A percentile compares a stretch with the other conserved stretches of the same genome.
Evolutionary conservation across 1,140 invertebrate genomes (phyloP).

Genomic region (Papilio glaucus): DNA sequence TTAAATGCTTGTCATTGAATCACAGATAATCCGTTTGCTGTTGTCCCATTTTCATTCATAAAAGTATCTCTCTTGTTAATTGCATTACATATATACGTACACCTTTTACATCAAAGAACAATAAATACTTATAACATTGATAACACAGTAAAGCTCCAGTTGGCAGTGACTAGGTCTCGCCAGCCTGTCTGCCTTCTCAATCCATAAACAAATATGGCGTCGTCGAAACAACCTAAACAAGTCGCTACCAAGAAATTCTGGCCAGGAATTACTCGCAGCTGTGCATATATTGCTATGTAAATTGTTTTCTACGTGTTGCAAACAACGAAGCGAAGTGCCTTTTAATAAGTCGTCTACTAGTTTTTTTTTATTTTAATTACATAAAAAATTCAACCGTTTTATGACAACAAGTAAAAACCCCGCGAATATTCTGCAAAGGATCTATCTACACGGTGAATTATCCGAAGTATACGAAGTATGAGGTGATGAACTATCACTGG

Average conservation of each 20-base stretch:
- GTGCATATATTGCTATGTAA: not conserved
- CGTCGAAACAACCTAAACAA: not conserved
- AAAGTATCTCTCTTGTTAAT: not conserved
- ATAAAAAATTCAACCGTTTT: too few species aligned
- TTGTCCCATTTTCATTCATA: too few species aligned
- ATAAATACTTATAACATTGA: not conserved
- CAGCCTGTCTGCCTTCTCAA: conserved; percentile 14
- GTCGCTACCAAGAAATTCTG: not conserved
- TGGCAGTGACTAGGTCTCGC: not conserved
- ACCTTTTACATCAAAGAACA: not conserved
- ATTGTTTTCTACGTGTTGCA: not conserved
- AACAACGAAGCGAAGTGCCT: not conserved
- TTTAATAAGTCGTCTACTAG: not conserved
- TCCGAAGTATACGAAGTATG: too few species aligned
- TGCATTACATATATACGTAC: not conserved
- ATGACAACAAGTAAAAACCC: too few species aligned
- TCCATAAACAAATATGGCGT: not conserved
- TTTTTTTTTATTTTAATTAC: too few species aligned
- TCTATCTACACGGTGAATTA: too few species aligned
- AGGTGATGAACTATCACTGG: too few species aligned
- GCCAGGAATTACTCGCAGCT: conserved; percentile 3
- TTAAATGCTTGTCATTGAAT: too few species aligned
- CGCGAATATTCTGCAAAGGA: too few species aligned
- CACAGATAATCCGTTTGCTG: too few species aligned
- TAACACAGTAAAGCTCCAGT: too few species aligned